phyloP scores from a whole-genome alignment of 2,888 invertebrate genomes.

The Dioctria rufipes region DNA sequence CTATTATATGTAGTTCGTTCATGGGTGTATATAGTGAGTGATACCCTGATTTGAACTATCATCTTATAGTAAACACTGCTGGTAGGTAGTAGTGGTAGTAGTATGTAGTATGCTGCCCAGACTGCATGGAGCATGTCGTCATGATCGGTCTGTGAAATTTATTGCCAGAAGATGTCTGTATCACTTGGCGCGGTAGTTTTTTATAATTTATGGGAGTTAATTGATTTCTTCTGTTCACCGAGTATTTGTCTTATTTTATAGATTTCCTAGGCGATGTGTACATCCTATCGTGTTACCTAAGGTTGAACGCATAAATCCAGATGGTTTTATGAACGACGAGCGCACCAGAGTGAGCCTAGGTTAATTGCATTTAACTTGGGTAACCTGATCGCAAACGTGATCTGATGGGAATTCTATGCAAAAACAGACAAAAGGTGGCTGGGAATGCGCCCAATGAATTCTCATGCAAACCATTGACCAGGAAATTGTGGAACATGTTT shows the following conservation, averaged over 20 bases:
- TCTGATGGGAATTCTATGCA: conserved; percentile 29
- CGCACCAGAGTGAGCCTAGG: conserved; percentile 20
- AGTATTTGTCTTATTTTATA: conserved; percentile 40
- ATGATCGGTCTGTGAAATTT: conserved; percentile 24
- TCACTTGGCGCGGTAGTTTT: conserved; percentile 41
- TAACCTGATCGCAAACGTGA: conserved; percentile 44
- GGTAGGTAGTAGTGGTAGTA: too few species aligned
- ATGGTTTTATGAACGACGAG: conserved; percentile 20
- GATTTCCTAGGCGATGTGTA: conserved; percentile 12
- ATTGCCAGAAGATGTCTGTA: conserved; percentile 50
- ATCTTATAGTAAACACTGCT: too few species aligned
- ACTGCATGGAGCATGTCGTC: conserved; percentile 39
- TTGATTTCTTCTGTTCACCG: conserved; percentile 57
- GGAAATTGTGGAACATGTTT: conserved; percentile 42
- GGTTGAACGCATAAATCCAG: conserved; percentile 28
- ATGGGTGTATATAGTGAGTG: background rate
- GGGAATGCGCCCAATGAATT: conserved; percentile 1
- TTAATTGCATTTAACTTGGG: conserved; percentile 51
- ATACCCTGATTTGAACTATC: too few species aligned
- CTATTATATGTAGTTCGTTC: too few species aligned
- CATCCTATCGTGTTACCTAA: conserved; percentile 25
- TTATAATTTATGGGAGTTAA: conserved; percentile 57
- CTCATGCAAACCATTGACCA: conserved; percentile 5
- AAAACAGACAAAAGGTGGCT: conserved; percentile 37
- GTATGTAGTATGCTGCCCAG: background rate